These are phyloP conservation scores for Siderastrea radians DNA, from an alignment of 92 coral and sea anemone species.

Conservation along the genomic window DNA sequence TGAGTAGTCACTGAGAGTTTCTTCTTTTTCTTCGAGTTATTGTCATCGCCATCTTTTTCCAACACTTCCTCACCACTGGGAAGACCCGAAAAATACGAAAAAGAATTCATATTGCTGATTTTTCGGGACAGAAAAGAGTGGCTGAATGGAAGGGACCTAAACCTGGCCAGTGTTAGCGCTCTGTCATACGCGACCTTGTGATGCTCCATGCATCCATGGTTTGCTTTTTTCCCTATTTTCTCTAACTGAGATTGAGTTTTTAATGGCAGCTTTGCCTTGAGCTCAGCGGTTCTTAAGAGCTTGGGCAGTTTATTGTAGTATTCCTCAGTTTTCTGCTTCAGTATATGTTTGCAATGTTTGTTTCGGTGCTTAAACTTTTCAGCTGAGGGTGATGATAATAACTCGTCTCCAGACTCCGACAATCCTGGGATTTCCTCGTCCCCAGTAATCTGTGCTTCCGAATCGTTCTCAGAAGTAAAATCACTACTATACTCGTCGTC, in stretches of 20 bases:
- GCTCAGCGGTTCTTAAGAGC: constrained; percentile 79
- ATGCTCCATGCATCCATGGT: constrained; percentile 76
- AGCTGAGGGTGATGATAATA: neutral
- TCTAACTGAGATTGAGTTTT: constrained; percentile 5
- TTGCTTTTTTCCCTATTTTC: constrained; percentile 13
- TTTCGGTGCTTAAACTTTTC: constrained; percentile 27
- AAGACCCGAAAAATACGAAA: constrained; percentile 80
- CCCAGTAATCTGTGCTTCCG: neutral
- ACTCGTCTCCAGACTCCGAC: neutral
- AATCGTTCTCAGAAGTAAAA: constrained; percentile 16
- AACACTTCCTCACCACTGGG: constrained; percentile 51
- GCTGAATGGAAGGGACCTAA: constrained; percentile 73
- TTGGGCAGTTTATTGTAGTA: constrained; percentile 82
- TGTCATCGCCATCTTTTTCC: constrained; percentile 28
- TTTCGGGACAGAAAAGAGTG: constrained; percentile 56
- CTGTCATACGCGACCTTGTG: constrained; percentile 84
- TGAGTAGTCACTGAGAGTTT: neutral
- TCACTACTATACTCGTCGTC: constrained; percentile 38
- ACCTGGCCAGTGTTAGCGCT: constrained; percentile 81
- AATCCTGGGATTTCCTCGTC: neutral
- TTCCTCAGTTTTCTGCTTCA: constrained; percentile 64
- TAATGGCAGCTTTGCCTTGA: constrained; percentile 66
- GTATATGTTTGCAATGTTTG: constrained; percentile 79
- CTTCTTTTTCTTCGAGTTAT: constrained; percentile 19
- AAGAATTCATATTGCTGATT: constrained; percentile 57